Conservation (phyloP, 1,140 invertebrate genomes). For the Lineus longissimus region DNA sequence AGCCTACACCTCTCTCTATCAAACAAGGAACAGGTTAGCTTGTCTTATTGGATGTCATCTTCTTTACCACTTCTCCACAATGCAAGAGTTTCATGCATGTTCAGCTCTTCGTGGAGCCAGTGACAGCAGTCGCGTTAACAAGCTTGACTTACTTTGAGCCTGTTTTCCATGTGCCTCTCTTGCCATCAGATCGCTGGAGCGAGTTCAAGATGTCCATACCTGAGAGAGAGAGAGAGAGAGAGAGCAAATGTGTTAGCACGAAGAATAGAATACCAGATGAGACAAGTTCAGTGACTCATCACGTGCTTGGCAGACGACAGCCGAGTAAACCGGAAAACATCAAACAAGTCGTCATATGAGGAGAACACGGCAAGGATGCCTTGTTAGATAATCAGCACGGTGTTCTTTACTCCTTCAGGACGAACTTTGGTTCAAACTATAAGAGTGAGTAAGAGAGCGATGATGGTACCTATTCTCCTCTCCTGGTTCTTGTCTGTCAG, state of each 20-base stretch:
- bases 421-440: neutral
- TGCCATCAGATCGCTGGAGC: constrained; percentile 36
- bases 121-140: too few relatives aligned
- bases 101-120: too few relatives aligned
- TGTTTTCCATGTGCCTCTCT: constrained; percentile 39
- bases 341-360: neutral
- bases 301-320: too few relatives aligned
- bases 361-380: neutral
- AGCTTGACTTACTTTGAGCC: constrained; percentile 3
- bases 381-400: neutral
- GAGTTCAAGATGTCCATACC: constrained; percentile 41
- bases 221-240: constrained; percentile 19
- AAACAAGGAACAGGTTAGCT: too few relatives aligned
- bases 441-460: neutral
- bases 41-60: too few relatives aligned
- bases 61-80: too few relatives aligned
- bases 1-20: too few relatives aligned
- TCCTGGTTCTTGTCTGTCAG: constrained; percentile 44
- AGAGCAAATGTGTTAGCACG: too few relatives aligned
- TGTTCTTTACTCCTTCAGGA: neutral
- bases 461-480: constrained; percentile 35
- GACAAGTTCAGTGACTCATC: too few relatives aligned
- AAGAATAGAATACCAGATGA: too few relatives aligned
- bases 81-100: too few relatives aligned
- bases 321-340: neutral